Evolutionary conservation across 2,888 invertebrate genomes (phyloP).

Genomic region (Drosophila planitibia): DNA sequence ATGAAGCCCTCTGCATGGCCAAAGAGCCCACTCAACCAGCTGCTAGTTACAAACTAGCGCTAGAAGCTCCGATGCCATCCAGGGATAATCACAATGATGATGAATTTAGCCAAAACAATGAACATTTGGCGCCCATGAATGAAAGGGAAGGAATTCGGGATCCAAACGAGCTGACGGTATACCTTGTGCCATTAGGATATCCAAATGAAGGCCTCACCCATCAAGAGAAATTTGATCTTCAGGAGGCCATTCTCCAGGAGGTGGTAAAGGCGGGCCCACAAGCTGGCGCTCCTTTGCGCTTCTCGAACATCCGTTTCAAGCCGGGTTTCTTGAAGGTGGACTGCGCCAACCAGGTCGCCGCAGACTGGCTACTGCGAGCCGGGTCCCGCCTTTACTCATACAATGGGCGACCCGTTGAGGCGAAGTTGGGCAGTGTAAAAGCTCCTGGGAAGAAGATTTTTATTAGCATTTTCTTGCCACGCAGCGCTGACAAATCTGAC

Average conservation of each 20-base stretch:
- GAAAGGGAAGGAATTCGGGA: not conserved
- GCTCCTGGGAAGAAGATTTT: not conserved
- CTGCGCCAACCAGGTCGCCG: constrained; percentile 26
- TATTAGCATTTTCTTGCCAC: constrained; percentile 8
- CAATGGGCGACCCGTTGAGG: constrained; percentile 22
- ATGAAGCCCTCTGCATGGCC: constrained; percentile 32
- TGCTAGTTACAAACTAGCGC: not conserved
- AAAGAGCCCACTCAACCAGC: constrained; percentile 38
- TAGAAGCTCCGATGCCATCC: not conserved
- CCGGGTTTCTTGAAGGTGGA: constrained; percentile 18
- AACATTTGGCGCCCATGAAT: not conserved
- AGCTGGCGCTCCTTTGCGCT: constrained; percentile 24
- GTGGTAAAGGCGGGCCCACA: constrained; percentile 9
- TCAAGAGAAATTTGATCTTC: constrained; percentile 29
- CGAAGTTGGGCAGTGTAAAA: not conserved
- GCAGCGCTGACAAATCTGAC: constrained; percentile 6
- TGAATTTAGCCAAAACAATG: not conserved
- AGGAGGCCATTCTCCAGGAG: constrained; percentile 44
- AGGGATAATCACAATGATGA: not conserved
- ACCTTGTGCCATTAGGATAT: constrained; percentile 24
- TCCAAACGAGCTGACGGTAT: not conserved
- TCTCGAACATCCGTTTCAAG: constrained; percentile 11
- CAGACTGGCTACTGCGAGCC: constrained; percentile 28
- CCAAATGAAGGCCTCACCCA: constrained; percentile 13
- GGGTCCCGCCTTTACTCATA: constrained; percentile 17